These are phyloP conservation scores for Hyalella azteca DNA, from an alignment of 2,888 invertebrate species.

Conservation along the genomic window DNA sequence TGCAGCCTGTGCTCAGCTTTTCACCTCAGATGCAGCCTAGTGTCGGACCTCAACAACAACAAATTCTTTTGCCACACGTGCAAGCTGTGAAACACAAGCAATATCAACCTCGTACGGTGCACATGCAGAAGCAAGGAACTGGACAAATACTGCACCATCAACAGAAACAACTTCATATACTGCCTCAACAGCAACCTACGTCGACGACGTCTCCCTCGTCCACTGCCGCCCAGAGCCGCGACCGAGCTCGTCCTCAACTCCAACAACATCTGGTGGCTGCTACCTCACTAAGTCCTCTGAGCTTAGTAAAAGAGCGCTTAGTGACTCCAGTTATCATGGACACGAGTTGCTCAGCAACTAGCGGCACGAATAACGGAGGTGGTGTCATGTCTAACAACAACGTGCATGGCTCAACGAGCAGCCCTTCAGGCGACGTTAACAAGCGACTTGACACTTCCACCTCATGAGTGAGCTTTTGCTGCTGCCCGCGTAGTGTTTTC, in stretches of 20 bases:
- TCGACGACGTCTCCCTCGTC: not conserved
- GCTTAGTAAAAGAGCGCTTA: not conserved
- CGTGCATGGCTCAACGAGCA: not conserved
- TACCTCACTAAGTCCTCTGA: not conserved
- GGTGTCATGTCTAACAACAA: constrained; percentile 28
- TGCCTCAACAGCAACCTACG: constrained; percentile 37
- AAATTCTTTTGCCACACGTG: not conserved
- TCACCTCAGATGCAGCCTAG: not conserved
- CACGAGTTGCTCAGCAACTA: constrained; percentile 36
- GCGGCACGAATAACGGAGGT: constrained; percentile 39
- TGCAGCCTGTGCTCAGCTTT: not conserved
- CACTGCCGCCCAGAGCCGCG: not conserved
- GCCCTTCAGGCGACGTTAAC: not conserved
- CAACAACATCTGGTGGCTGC: constrained; percentile 33
- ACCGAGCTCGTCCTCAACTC: constrained; percentile 30
- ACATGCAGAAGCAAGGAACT: constrained; percentile 33
- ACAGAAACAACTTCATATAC: constrained; percentile 2
- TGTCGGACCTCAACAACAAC: not conserved
- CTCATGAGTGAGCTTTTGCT: no score
- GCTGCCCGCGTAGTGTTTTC: no score
- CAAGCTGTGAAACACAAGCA: not conserved
- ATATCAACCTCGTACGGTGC: not conserved
- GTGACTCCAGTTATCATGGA: not conserved
- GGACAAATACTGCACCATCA: constrained; percentile 42
- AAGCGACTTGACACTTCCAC: not conserved